Evolutionary conservation across 2,113 vertebrate genomes (phyloP).

Genomic region (Phalacrocorax carbo): DNA sequence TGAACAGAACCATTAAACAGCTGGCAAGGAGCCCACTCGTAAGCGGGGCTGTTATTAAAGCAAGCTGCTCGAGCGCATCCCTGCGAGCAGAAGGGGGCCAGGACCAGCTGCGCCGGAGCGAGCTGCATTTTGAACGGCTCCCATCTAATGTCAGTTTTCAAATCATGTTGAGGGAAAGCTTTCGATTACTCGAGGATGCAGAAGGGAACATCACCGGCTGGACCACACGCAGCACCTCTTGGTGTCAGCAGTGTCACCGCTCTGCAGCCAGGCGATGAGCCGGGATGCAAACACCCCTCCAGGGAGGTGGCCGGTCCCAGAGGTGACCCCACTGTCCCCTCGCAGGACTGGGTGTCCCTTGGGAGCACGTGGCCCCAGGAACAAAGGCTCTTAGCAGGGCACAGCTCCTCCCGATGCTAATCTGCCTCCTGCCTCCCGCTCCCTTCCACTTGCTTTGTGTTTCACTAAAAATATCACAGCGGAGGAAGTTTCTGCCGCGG

Average conservation of each 20-base stretch:
- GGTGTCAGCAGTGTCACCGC: not conserved
- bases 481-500: slow-evolving; percentile 36
- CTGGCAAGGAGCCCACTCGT: not conserved
- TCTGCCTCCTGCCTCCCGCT: slow-evolving; percentile 49
- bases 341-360: not conserved
- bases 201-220: not conserved
- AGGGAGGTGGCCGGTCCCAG: not conserved
- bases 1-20: not conserved
- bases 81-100: not conserved
- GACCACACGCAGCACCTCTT: not conserved
- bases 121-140: not conserved
- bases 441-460: slow-evolving; percentile 56
- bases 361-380: not conserved
- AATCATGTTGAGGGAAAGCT: not conserved
- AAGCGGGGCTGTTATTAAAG: not conserved
- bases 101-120: not conserved
- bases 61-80: slow-evolving; percentile 7
- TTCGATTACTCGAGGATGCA: not conserved
- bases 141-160: not conserved
- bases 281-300: not conserved
- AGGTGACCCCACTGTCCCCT: not conserved
- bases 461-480: slow-evolving; percentile 51
- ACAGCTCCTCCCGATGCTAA: slow-evolving; percentile 35
- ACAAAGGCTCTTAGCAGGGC: slow-evolving; percentile 26
- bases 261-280: not conserved